Evolutionary conservation across 2,113 vertebrate genomes (phyloP).

Genomic region (Ascaphus truei): DNA sequence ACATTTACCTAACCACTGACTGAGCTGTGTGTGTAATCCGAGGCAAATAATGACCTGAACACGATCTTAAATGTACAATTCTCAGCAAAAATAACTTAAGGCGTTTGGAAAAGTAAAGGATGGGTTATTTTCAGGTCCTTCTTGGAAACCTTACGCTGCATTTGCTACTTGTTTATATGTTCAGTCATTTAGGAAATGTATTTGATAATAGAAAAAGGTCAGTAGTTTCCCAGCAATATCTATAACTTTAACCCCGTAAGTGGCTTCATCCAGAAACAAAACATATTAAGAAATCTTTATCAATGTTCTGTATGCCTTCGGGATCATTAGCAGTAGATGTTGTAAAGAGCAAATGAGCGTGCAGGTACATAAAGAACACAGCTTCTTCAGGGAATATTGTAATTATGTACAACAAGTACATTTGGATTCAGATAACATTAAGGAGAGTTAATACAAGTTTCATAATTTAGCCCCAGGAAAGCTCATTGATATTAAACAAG

Average conservation of each 20-base stretch:
- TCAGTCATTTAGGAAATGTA: no score
- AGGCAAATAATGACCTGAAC: no score
- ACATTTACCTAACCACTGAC: no score
- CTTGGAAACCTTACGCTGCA: no score
- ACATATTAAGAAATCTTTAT: not conserved
- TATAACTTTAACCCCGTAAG: not conserved
- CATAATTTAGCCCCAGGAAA: not conserved
- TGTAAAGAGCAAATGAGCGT: not conserved
- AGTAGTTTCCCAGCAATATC: not conserved
- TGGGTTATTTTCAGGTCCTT: no score
- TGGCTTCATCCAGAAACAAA: not conserved
- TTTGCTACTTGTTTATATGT: no score
- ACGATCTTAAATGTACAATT: no score
- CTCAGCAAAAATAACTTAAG: no score
- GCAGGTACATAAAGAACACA: conserved; percentile 5
- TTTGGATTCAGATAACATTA: not conserved
- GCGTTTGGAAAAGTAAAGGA: no score
- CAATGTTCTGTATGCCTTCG: not conserved
- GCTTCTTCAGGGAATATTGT: not conserved
- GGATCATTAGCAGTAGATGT: conserved; percentile 5
- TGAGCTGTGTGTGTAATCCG: no score
- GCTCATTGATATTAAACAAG: not conserved
- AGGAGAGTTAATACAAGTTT: not conserved
- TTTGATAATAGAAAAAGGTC: not conserved
- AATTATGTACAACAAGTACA: not conserved